Base-by-base conservation (phyloP, 64 coral and sea anemone genomes). In the Pachyseris speciosa region DNA sequence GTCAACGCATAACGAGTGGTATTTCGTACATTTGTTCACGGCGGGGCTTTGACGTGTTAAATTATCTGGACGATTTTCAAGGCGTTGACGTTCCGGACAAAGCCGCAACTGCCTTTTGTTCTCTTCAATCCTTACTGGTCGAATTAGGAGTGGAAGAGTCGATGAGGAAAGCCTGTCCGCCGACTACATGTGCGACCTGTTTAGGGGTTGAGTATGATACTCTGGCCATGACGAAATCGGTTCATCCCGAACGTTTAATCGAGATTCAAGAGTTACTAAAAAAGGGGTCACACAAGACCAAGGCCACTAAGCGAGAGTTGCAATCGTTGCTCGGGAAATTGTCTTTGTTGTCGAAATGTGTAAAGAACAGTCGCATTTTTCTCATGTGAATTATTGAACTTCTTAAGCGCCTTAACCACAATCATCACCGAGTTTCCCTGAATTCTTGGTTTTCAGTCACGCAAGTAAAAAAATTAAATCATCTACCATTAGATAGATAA, bases 41-140 rank as follows among this genome's bases (percentile, higher is more conserved):
- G 7, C 44, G 38, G n/a, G 69, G 69, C 28, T 88, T 72, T 88
- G 44, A 44, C 24, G 67, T 88, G 32, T 45, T 88, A 72, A 88
- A 88, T 88, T 88, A 88, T 75, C 38, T 75, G 29, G 69, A 75
- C 39, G 85, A 88, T 57, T 88, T 88, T 88, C 69, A 73, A 48
- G 85, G 85, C n/a, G 37, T 88, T 64, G 85, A 88, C 24, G 28
- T 53, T 24, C 44, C 44, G 7, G 85, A 75, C 45, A 74, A 11
- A 16, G 85, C 85, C 44, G 49, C 43, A 22, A 28, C 48, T n/a
- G 48, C 84, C 27, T 87, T 53, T 57, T 37, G 49, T 48, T 87
- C 28, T 57, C 30, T 88, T 37, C 67, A 71, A 73, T 37, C 44
- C 33, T 74, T 88, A 74, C 68, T 75, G 32, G 32, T 39, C 0